Conservation (phyloP, 2,113 vertebrate genomes). For the Myrmecophaga tridactyla region DNA sequence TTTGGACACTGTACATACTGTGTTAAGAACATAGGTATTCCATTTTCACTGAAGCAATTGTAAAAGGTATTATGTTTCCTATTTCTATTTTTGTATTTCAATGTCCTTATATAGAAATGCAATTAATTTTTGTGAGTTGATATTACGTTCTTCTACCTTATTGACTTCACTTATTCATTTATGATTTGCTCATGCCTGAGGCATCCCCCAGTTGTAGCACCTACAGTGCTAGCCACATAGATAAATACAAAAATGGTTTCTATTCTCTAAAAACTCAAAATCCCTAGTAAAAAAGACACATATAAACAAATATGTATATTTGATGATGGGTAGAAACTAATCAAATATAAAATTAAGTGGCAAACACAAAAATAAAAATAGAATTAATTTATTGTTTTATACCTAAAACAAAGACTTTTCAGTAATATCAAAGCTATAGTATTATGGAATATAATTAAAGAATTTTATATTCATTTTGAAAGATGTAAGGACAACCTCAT, state of each 20-base stretch:
- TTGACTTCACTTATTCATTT: too few relatives aligned
- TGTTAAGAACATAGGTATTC: too few relatives aligned
- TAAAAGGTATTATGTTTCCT: too few relatives aligned
- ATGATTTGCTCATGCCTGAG: too few relatives aligned
- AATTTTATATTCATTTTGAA: slow-evolving; percentile 49
- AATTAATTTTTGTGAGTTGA: too few relatives aligned
- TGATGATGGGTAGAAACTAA: slow-evolving; percentile 75
- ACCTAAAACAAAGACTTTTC: slow-evolving; percentile 62
- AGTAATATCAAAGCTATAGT: slow-evolving; percentile 14
- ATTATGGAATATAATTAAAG: slow-evolving; percentile 37
- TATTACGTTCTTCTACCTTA: too few relatives aligned
- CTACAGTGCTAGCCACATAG: not conserved
- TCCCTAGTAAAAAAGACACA: not conserved
- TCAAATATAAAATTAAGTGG: slow-evolving; percentile 74
- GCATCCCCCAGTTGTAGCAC: too few relatives aligned
- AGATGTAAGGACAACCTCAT: slow-evolving; percentile 32
- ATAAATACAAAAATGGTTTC: not conserved
- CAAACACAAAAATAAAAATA: slow-evolving; percentile 51
- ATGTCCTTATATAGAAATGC: too few relatives aligned
- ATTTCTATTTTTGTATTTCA: too few relatives aligned
- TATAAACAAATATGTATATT: not conserved
- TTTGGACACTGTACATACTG: too few relatives aligned
- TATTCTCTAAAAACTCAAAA: not conserved
- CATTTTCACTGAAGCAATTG: too few relatives aligned
- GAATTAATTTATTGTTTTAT: not conserved